Evolutionary conservation across 1,140 invertebrate species (phyloP), one percentile per base, ranked within the genome.

Genomic region (Papilio dardanus): DNA sequence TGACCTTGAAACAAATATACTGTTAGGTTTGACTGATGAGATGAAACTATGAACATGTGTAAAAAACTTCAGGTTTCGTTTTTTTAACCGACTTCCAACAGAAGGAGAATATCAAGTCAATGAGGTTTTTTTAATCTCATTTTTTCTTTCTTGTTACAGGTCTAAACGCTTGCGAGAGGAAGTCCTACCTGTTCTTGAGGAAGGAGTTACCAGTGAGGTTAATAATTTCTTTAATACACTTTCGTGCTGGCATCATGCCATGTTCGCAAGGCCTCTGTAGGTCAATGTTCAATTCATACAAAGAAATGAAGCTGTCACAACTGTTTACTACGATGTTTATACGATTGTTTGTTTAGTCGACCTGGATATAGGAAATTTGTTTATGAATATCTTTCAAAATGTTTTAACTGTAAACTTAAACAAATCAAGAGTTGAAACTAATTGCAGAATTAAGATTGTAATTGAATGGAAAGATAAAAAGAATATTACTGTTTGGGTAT

Each of bases 171-270:
- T 98, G 97, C 86, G 97, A 98, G 89, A 95, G 96, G 79, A 97
- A 97, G 88, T 98, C 98, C 0, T 99, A 96, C 87, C 95, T 97
- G 79, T 99, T 99, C 89, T 94, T 99, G n/a, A 95, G 98, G 58
- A 98, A 99, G 90, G 99, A 99, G 93, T 91, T 99, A 65, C 98
- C 98, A 2, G 98, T 99, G 2, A 95, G 93, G 93, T 94, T 76
- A 84, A 69, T 81, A 62, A 71, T 65, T 71, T 62, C 66, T 58
- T 54, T 71, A 37, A 30, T 31, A 3, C 54, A 35, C 46, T n/a
- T 40, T 58, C 21, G 35, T 71, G 67, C 21, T 73, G 71, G 71
- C 71, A 73, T 16, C 10, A 1, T 1, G 71, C 71, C 71, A 73
- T 30, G 46, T 14, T 65, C 8, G 21, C 65, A 40, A 50, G 68